Evolutionary conservation across 1,140 invertebrate species (phyloP), one percentile per base, ranked within the genome.

Genomic region (Drosophila bocki): DNA sequence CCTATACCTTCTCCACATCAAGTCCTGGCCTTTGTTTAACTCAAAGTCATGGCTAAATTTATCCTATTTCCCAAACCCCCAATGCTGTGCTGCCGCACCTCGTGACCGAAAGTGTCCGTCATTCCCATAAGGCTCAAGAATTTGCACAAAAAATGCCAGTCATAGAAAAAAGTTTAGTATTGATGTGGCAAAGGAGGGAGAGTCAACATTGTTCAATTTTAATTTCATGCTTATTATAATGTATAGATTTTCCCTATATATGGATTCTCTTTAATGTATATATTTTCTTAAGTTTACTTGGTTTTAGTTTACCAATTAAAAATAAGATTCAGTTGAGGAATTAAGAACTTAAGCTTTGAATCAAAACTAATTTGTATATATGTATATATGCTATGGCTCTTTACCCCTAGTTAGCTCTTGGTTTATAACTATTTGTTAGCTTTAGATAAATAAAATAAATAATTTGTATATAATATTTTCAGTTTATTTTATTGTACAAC

Each of bases 21-120:
- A 32, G 8, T 32, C 9, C 22, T 29, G 1, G 26, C 7, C 9
- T 22, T 35, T 22, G 3, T 19, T 54, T 9, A 37, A 37, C 17
- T 54, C 19, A 9, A 54, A 54, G 33, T 56, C 53, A 56, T 56
- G 22, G 53, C 13, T 8, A 2, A 39, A 56, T 15, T 5, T 39
- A n/a, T 48, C 0, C 13, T 39, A 22, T n/a, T 56, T 19, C 53
- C 35, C 8, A 39, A 56, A 15, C 13, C 19, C 33, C 33, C 17
- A 37, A 13, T 26, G 26, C 22, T 29, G 15, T n/a, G 47, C 7
- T 15, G 26, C 29, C 48, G 11, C n/a, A 17, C 29, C 29, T 33
- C 1, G 29, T 33, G 12, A 3, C 17, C 51, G 3, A 54, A 54
- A 54, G 33, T 13, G 51, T 54, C 51, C 19, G 51, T 54, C 33